Base-by-base conservation (phyloP, 2,113 vertebrate species). In the Bothrops jararaca region DNA sequence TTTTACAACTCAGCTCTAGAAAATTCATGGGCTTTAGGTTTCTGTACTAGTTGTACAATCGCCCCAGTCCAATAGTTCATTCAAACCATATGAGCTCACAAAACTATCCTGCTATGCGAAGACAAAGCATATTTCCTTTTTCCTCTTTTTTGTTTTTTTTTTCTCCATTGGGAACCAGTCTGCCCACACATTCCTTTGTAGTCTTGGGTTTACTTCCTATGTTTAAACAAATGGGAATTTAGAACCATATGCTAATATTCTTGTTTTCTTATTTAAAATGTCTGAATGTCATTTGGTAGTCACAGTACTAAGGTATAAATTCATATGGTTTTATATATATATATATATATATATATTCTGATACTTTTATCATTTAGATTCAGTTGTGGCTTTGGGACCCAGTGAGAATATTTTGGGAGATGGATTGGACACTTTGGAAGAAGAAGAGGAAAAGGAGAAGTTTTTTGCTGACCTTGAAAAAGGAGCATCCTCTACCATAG, bases 401-500 rank as follows among this genome's bases (percentile, higher is more conserved):
- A 96, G 93, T 92, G 96, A 93, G 53, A 97, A 91, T 92, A 6
- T 92, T 0, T 0, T 94, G 1, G 96, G 74, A 64, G 42, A 96
- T 95, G 98, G 98, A 88, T 60, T 99, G 96, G 98, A 99, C 96
- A 98, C 98, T 11, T 96, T 99, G 95, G 98, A 98, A 95, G 99
- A 99, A 90, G 97, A 98, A 95, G 98, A 99, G 92, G 99, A 99
- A 94, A 99, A 99, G 95, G 97, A 97, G 2, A 92, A 94, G n/a
- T 98, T 99, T 96, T 99, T 99, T 95, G 97, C 98, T 48, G 97
- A 96, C 48, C 97, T 99, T 11, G 98, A 99, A 93, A 97, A 50
- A 85, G 98, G 97, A 87, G 97, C 97, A 86, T 98, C 97, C 6
- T 98, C 98, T 34, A 96, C 98, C 53, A 96, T 99, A 94, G 98